Evolutionary conservation across 2,888 invertebrate species (phyloP), one percentile per base, ranked within the genome.

Genomic region (Acleris literana): DNA sequence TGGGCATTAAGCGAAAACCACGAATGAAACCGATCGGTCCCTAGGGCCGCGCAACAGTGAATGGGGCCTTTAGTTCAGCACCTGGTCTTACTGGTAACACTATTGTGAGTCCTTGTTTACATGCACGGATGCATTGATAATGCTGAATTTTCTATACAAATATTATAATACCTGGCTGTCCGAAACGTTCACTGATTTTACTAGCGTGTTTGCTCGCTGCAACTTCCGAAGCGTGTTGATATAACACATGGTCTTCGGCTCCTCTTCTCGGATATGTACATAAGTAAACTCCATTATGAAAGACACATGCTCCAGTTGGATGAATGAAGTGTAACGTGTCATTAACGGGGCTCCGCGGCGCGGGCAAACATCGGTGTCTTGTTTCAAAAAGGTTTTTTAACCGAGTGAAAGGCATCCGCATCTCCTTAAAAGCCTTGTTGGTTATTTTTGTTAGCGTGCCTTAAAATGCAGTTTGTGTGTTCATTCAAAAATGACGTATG

Each of bases 371-470:
- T 86, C 84, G 88, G 88, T 88, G 84, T 88, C 86, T 86, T 87
- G 84, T 90, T 89, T 86, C 87, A 86, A 85, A 81, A 77, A 1
- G 56, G 82, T 80, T 86, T 88, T 86, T 83, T 79, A 71, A 77
- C 76, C 82, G 76, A 83, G 90, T 87, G 88, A 89, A 90, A 90
- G 88, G 89, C 83, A 78, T 82, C 83, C 84, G 84, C 83, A 82
- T 86, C 87, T 86, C 85, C 85, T 86, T 89, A 85, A 89, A 88
- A 88, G 86, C 86, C 86, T 86, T 88, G 87, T 90, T 79, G 85
- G 80, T 81, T 81, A 81, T 85, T 79, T 82, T 87, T 77, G 85
- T 89, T 90, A 88, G 84, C 87, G 75, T 78, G 71, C 79, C 80
- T 83, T 80, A 79, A 81, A 81, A 79, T 74, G 77, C 76, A 79